Conservation (phyloP, 1,140 invertebrate species). For the Mesaphorura yosii region DNA sequence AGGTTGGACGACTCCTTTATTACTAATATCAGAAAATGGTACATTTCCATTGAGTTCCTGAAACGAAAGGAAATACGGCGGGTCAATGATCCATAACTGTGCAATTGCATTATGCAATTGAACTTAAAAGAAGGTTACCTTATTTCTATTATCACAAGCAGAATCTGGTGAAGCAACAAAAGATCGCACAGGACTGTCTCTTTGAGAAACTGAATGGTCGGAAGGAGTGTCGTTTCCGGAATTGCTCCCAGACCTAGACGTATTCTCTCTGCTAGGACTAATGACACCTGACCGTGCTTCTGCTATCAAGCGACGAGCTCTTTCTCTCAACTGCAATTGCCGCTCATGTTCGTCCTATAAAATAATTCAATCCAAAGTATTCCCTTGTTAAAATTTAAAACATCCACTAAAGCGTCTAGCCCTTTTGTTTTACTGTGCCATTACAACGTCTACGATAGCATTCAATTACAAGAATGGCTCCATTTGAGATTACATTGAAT, state of each 20-base stretch:
- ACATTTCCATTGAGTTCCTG: slow-evolving; percentile 33
- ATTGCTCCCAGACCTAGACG: slow-evolving; percentile 32
- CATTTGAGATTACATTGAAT: too few relatives aligned
- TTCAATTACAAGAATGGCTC: too few relatives aligned
- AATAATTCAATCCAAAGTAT: neutral
- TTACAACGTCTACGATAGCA: too few relatives aligned
- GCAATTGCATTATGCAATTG: neutral
- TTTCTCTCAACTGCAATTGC: slow-evolving; percentile 68
- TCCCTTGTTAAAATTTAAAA: slow-evolving; percentile 4
- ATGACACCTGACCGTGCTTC: slow-evolving; percentile 60
- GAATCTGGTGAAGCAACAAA: slow-evolving; percentile 16
- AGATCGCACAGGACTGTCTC: slow-evolving; percentile 22
- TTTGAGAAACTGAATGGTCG: slow-evolving; percentile 13
- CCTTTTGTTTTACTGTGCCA: too few relatives aligned
- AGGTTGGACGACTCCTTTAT: neutral
- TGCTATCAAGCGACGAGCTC: slow-evolving; percentile 76
- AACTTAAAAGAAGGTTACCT: too few relatives aligned
- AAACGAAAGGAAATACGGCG: slow-evolving; percentile 7
- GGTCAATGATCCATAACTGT: neutral
- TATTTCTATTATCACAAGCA: slow-evolving; percentile 30
- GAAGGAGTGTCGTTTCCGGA: slow-evolving; percentile 27
- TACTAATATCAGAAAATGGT: neutral
- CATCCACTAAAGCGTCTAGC: too few relatives aligned
- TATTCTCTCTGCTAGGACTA: slow-evolving; percentile 29
- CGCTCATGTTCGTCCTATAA: slow-evolving; percentile 61